Evolutionary conservation across 64 coral and sea anemone genomes (phyloP).

Genomic region (Dendronephthya gigantea): DNA sequence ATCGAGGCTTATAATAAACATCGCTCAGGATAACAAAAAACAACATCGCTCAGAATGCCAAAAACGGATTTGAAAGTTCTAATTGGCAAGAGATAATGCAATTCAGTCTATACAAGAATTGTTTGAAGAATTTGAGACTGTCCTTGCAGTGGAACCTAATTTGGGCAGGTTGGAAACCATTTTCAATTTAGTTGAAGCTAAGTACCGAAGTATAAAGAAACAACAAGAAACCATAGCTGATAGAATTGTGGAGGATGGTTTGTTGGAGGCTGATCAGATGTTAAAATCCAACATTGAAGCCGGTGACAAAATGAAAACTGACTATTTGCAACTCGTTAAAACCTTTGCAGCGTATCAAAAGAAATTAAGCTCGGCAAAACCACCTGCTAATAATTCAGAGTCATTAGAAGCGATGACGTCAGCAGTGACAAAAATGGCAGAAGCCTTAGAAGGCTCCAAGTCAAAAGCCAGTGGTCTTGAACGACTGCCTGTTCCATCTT

Average conservation of each 20-base stretch:
- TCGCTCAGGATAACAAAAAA: neutral
- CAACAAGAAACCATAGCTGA: conserved; percentile 10
- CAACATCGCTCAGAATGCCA: neutral
- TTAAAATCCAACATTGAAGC: neutral
- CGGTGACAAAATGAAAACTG: neutral
- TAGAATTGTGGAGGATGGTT: neutral
- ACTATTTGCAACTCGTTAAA: neutral
- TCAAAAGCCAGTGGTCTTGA: conserved; percentile 1
- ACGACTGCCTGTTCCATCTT: conserved; percentile 18
- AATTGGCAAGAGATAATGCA: neutral
- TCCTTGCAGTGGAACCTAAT: neutral
- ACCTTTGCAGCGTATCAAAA: neutral
- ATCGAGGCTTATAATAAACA: neutral
- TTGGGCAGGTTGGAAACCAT: neutral
- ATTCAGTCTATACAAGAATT: neutral
- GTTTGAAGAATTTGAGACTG: neutral
- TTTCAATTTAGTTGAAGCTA: neutral
- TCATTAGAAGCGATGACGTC: neutral
- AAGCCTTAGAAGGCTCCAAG: neutral
- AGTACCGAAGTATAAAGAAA: neutral
- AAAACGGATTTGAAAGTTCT: neutral
- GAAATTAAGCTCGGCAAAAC: neutral
- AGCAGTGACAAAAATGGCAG: neutral
- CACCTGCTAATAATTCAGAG: neutral
- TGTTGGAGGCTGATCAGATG: neutral